Conservation (phyloP, 92 coral and sea anemone genomes). For the Micromussa lordhowensis region DNA sequence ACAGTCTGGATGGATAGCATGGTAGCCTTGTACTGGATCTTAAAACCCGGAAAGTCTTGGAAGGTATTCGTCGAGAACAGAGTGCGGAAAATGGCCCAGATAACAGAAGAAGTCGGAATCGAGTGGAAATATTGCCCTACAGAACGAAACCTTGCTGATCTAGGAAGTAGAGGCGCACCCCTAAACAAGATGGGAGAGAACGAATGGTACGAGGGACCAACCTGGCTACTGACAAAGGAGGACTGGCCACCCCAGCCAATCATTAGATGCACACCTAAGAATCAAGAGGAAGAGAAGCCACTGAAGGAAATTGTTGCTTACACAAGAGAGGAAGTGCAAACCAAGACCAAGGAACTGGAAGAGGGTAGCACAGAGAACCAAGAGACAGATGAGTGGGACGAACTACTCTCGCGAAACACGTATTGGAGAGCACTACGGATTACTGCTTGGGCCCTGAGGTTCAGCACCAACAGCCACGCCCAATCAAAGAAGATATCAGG, state of each 20-base stretch:
- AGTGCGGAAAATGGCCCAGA: constrained; percentile 54
- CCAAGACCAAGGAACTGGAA: no score
- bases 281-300: no score
- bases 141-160: no score
- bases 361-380: no score
- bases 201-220: constrained; percentile 52
- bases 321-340: no score
- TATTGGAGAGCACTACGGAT: constrained; percentile 47
- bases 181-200: constrained; percentile 42
- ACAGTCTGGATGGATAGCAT: constrained; percentile 42
- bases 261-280: constrained; percentile 33
- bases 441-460: constrained; percentile 66
- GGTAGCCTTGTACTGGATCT: constrained; percentile 45
- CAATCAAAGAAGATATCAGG: no score
- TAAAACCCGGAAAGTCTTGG: constrained; percentile 53
- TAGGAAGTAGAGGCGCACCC: no score
- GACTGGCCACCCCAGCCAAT: constrained; percentile 57
- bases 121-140: constrained; percentile 45
- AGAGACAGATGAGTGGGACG: no score
- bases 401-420: no score
- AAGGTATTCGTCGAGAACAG: constrained; percentile 45
- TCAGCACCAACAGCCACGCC: constrained; percentile 49
- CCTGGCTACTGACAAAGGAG: constrained; percentile 48
- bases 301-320: no score
- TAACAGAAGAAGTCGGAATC: constrained; percentile 18